A percentile compares a stretch with the other conserved stretches of the same genome.
Evolutionary conservation across 1,140 invertebrate genomes (phyloP).

Genomic region (Hydropsyche tenuis): DNA sequence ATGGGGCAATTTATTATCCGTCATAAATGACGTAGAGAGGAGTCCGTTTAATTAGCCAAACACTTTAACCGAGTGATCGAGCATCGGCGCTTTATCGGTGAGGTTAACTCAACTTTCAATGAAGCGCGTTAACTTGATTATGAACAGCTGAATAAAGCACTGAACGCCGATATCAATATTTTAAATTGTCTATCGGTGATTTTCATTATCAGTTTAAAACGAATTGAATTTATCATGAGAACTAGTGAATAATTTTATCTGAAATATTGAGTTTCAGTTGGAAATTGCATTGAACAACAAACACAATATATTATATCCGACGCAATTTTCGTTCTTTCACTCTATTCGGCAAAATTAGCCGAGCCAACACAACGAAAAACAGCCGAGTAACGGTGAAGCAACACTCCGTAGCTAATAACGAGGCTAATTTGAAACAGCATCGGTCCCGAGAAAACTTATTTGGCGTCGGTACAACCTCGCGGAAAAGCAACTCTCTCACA

Average conservation of each 20-base stretch:
- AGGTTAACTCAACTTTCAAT: conserved; percentile 33
- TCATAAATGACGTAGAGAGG: background rate
- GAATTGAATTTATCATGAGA: no score
- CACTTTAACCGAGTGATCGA: conserved; percentile 33
- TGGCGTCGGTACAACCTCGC: conserved; percentile 11
- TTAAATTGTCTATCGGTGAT: conserved; percentile 2
- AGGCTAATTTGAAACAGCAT: conserved; percentile 33
- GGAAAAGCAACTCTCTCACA: background rate
- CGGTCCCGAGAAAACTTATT: conserved; percentile 25
- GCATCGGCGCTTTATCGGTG: conserved; percentile 13
- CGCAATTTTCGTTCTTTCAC: background rate
- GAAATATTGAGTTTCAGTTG: no score
- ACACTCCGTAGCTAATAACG: conserved; percentile 33
- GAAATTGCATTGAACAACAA: no score
- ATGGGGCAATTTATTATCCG: no score
- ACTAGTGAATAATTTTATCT: no score
- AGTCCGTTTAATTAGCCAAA: conserved; percentile 30
- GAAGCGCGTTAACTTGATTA: conserved; percentile 33
- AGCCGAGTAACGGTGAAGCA: conserved; percentile 31
- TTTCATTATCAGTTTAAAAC: no score
- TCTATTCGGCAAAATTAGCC: conserved; percentile 15
- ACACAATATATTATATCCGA: no score
- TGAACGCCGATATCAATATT: conserved; percentile 29
- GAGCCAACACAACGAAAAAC: conserved; percentile 19
- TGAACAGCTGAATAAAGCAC: conserved; percentile 24